Percentiles rank a stretch among this genome's conserved stretches.
Conservation (phyloP, 2,888 invertebrate species). For the Uloborus plumipes region DNA sequence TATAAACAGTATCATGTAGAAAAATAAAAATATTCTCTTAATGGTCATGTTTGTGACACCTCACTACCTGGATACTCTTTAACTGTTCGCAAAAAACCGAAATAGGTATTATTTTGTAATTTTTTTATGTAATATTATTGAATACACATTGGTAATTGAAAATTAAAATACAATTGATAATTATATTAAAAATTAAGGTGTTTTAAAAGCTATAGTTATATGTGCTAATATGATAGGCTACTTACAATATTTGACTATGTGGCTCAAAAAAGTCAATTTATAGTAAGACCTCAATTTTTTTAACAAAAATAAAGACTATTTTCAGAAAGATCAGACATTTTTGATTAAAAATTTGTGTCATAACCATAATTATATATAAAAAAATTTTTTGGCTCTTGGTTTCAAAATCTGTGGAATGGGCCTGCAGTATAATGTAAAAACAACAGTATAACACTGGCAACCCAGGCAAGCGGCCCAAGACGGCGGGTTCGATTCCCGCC, state of each 20-base stretch:
- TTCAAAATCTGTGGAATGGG: too few species aligned
- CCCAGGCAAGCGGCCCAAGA: too few species aligned
- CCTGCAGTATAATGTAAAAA: too few species aligned
- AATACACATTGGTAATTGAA: too few species aligned
- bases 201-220: background rate
- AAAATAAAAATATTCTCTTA: background rate
- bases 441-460: too few species aligned
- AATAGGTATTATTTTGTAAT: background rate
- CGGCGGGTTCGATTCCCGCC: too few species aligned
- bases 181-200: too few species aligned
- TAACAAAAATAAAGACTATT: background rate
- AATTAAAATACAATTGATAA: too few species aligned
- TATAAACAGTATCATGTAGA: background rate
- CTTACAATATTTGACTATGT: background rate
- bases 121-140: background rate
- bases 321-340: background rate
- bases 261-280: background rate
- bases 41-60: constrained; percentile 1
- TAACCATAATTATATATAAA: background rate
- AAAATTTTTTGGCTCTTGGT: too few species aligned
- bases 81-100: background rate
- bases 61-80: background rate
- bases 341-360: background rate
- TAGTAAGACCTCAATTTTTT: background rate
- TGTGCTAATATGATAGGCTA: background rate